Base-by-base conservation (phyloP, 2,888 invertebrate genomes). In the Notocelia uddmanniana region DNA sequence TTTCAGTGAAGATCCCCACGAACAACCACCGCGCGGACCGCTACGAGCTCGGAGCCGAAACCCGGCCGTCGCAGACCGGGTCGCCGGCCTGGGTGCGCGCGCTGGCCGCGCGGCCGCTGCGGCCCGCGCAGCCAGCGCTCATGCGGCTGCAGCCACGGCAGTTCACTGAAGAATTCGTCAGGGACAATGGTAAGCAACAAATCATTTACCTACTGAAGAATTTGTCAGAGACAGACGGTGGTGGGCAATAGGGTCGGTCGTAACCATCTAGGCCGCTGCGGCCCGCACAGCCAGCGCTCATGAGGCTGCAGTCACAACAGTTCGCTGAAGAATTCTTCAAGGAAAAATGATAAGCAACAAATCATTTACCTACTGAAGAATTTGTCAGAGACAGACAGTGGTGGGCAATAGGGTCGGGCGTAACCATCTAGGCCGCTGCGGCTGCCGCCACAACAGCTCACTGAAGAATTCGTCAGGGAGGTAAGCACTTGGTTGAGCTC, bases 1-100 rank as follows among this genome's bases (percentile, higher is more conserved):
- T 87, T 88, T 2, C 81, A 94, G 94, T 92, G 78, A 94, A 94
- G 85, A 86, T 92, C 26, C 90, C 93, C 1, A 94, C 94, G 79
- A 94, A 94, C 87, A 91, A 92, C 37, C 94, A 94, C 79, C 88
- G 94, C 0, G 89, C 92, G 59, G 94, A 94, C 76, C 89, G 94
- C 5, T 94, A 94, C 88, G 94, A 94, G 82, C 75, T 94, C 13
- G 89, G 93, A 0, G 89, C 93, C 19, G 94, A 93, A 80, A 85
- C 85, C 1, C 83, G 90, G 0, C 83, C 92, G 0, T 88, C 92
- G 0, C 94, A 94, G 74, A 88, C 88, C n/a, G 94, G 94, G 0
- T 89, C 91, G 0, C 93, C 93, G 8, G 91, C 93, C 0, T 94
- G 93, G 90, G 90, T 94, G 55, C 81, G 91, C 0, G 90, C 90